These are phyloP conservation scores for Danio choprae DNA, from an alignment of 2,797 vertebrate genomes.

Conservation along the genomic window DNA sequence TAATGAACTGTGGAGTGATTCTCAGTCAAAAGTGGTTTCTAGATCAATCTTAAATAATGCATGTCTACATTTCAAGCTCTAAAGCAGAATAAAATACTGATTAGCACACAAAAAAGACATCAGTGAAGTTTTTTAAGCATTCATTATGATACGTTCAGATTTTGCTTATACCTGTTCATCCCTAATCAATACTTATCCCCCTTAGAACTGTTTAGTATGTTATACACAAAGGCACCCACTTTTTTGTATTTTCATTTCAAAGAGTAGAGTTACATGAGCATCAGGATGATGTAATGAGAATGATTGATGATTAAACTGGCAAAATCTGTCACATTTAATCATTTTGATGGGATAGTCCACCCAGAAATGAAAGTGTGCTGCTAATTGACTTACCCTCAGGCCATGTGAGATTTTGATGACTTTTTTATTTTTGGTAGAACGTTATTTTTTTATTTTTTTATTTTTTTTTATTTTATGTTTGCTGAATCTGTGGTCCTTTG, in stretches of 20 bases:
- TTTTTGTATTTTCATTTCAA: background rate
- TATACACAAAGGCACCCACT: too few relatives aligned
- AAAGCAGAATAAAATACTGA: conserved; percentile 4
- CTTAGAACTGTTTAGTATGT: background rate
- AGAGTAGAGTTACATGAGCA: background rate
- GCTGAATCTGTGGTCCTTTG: too few relatives aligned
- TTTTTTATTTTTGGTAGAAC: too few relatives aligned
- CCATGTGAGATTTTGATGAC: too few relatives aligned
- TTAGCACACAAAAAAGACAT: background rate
- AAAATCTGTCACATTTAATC: too few relatives aligned
- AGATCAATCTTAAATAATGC: background rate
- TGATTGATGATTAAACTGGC: background rate
- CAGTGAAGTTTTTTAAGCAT: conserved; percentile 23
- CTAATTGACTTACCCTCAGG: too few relatives aligned
- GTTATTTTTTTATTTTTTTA: too few relatives aligned
- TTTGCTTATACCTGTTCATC: background rate
- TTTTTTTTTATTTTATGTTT: too few relatives aligned
- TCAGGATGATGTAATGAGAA: background rate
- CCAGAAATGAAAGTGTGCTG: too few relatives aligned
- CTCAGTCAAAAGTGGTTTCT: background rate
- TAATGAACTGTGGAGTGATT: background rate
- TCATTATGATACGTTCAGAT: conserved; percentile 8
- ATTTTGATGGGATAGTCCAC: too few relatives aligned
- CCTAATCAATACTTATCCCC: conserved; percentile 4
- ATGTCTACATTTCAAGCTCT: background rate